Evolutionary conservation across 2,797 vertebrate genomes (phyloP).

Genomic region (Uromys caudimaculatus): DNA sequence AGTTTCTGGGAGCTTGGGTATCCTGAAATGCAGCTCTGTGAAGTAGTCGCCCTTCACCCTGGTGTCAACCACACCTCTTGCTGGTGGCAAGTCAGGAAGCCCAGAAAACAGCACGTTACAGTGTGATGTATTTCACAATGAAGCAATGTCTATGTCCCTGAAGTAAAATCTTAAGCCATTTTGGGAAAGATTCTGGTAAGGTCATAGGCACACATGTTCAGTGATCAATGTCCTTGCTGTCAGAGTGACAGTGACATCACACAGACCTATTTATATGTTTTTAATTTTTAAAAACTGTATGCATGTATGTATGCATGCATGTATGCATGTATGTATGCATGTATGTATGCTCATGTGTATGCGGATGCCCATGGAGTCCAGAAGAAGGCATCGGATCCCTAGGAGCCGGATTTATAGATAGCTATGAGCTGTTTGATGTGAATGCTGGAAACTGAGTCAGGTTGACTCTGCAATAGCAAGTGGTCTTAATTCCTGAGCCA

Average conservation of each 20-base stretch:
- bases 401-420: not conserved
- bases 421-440: not conserved
- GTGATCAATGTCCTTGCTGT: not conserved
- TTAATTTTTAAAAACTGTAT: not conserved
- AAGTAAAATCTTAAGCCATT: not conserved
- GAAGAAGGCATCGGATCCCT: not conserved
- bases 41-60: not conserved
- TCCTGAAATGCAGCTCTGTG: not conserved
- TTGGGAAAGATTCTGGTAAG: not conserved
- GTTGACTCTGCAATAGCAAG: not conserved
- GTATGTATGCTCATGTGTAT: not conserved
- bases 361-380: not conserved
- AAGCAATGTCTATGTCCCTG: not conserved
- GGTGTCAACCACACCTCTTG: too few relatives aligned
- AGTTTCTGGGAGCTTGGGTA: not conserved
- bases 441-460: not conserved
- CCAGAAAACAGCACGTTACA: not conserved
- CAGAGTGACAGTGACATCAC: not conserved
- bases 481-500: not conserved
- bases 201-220: not conserved
- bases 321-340: not conserved
- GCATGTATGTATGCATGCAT: not conserved
- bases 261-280: not conserved
- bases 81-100: not conserved
- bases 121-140: not conserved